Evolutionary conservation across 1,140 invertebrate species (phyloP), one percentile per base, ranked within the genome.

Genomic region (Cecropterus lyciades): DNA sequence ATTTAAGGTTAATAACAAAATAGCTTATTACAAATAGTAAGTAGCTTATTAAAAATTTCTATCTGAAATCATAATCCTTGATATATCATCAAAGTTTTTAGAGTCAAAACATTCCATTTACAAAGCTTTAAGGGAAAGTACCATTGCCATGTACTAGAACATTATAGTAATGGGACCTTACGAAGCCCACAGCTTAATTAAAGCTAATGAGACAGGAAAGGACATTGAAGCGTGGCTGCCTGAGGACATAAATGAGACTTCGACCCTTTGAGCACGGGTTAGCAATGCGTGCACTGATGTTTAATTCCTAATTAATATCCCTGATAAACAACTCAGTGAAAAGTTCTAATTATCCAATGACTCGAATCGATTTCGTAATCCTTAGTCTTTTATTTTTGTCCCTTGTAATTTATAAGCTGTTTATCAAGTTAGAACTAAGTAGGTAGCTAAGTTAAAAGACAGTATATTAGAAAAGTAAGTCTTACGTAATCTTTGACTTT

Each of bases 151-250:
- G 6, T 37, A 30, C n/a, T 30, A 30, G 27, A 0, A 30, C 3
- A 16, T 8, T 46, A 16, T 20, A 59, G 56, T 20, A 20, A 5
- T 2, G 20, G 20, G 20, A 17, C 45, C 57, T n/a, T 46, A 42
- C 9, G 30, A 37, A 48, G 14, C 43, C 56, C 27, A 48, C 6
- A 10, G 57, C 57, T 48, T 60, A 60, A 48, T 60, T 60, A 60
- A 60, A 60, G 45, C 57, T 60, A 60, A 60, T 60, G 14, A 60
- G 57, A 60, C 57, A 60, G 57, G 57, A 60, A 60, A 60, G 46
- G 17, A 48, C 42, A 45, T 60, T 60, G 57, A 60, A 60, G 57
- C 57, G 42, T 60, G 10, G 24, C 14, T 59, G 55, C 55, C 55
- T 27, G 6, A 46, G 55, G 55, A 59, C 42, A 59, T 46, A 59